A percentile compares a stretch with the other conserved stretches of the same genome.
phyloP scores from a whole-genome alignment of 2,113 vertebrate species.

The Apteryx owenii region DNA sequence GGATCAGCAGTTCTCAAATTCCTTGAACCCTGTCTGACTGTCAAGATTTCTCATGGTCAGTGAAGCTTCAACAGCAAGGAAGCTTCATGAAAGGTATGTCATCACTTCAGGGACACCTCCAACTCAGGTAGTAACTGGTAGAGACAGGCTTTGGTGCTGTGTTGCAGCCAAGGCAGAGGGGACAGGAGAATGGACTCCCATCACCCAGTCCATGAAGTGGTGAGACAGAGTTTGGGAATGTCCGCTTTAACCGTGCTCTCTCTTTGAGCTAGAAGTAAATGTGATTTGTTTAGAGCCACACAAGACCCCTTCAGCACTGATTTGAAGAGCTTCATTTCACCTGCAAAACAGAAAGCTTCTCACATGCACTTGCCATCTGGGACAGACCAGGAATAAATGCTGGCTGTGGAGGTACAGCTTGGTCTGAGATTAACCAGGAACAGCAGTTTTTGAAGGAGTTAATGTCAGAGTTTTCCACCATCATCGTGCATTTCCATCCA shows the following conservation, averaged over 20 bases:
- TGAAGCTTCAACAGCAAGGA: not conserved
- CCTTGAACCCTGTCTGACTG: not conserved
- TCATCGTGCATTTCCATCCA: not conserved
- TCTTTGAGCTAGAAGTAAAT: not conserved
- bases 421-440: not conserved
- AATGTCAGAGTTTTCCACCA: conserved; percentile 57
- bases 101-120: not conserved
- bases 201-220: not conserved
- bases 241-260: not conserved
- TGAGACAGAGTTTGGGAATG: not conserved
- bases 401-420: not conserved
- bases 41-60: not conserved
- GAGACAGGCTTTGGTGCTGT: not conserved
- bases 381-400: not conserved
- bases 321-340: not conserved
- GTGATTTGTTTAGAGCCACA: not conserved
- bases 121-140: not conserved
- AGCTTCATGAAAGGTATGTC: not conserved
- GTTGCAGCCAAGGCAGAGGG: not conserved
- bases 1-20: not conserved
- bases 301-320: not conserved
- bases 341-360: not conserved
- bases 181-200: not conserved
- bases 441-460: not conserved
- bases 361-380: not conserved